A percentile compares a stretch with the other conserved stretches of the same genome.
phyloP scores from a whole-genome alignment of 2,113 vertebrate genomes.

The Chauna torquata region DNA sequence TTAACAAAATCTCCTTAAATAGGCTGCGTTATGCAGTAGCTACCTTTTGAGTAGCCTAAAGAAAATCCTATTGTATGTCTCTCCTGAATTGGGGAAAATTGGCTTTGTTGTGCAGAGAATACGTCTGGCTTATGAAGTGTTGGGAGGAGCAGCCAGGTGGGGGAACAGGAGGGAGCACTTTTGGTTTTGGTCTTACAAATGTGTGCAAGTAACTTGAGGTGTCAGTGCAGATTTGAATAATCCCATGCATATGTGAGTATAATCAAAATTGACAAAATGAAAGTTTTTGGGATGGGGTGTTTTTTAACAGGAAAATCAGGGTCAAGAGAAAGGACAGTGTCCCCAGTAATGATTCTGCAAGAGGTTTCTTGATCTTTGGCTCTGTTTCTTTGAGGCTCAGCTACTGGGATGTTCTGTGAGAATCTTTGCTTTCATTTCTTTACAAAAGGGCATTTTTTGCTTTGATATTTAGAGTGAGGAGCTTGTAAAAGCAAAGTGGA shows the following conservation, averaged over 20 bases:
- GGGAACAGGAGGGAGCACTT: not conserved
- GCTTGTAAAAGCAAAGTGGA: not conserved
- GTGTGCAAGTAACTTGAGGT: not conserved
- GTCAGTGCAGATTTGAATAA: not conserved
- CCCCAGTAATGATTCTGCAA: not conserved
- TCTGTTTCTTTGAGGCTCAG: not conserved
- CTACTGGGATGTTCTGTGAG: not conserved
- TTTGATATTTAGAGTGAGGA: not conserved
- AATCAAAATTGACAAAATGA: not conserved
- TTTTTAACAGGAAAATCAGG: not conserved
- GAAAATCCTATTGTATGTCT: not conserved
- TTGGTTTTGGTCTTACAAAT: not conserved
- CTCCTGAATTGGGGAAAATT: not conserved
- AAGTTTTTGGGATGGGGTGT: not conserved
- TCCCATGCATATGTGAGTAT: not conserved
- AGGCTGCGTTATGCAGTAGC: not conserved
- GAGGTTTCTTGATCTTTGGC: not conserved
- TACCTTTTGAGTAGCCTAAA: conserved; percentile 13
- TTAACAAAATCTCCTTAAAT: conserved; percentile 4
- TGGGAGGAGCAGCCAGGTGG: not conserved
- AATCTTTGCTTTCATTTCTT: not conserved
- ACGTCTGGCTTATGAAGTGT: not conserved
- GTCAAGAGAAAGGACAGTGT: not conserved
- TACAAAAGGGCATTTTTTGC: not conserved
- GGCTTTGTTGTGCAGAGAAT: not conserved